These are phyloP conservation scores for Mormoops blainvillei DNA, from an alignment of 2,113 vertebrate genomes.

Conservation along the genomic window DNA sequence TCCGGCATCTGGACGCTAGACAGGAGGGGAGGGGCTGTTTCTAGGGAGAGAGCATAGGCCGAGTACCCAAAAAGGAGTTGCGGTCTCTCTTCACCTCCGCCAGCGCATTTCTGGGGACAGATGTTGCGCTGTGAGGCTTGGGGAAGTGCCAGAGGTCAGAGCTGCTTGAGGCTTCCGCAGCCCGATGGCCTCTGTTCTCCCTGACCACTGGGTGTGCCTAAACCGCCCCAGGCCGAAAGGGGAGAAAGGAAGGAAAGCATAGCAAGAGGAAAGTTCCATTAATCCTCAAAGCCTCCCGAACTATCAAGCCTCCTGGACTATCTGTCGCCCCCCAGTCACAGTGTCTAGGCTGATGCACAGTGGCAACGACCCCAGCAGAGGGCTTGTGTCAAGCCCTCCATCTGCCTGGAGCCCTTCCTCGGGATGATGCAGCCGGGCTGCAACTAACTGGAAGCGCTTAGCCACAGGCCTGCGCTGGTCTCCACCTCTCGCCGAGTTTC, in stretches of 20 bases:
- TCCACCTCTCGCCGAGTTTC: neutral
- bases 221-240: neutral
- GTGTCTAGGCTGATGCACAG: neutral
- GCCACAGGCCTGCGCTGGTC: neutral
- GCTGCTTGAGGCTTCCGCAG: neutral
- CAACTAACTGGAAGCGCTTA: neutral
- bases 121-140: neutral
- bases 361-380: constrained; percentile 51
- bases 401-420: neutral
- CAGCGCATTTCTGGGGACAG: neutral
- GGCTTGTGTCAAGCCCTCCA: neutral
- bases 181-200: neutral
- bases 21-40: neutral
- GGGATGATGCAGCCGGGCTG: fast-evolving
- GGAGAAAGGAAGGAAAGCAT: neutral
- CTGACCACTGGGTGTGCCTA: neutral
- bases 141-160: neutral
- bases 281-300: neutral
- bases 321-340: neutral
- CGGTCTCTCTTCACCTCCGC: neutral
- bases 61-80: neutral
- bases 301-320: neutral
- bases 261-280: neutral
- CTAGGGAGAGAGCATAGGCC: neutral
- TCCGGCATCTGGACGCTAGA: neutral